A percentile compares a stretch with the other conserved stretches of the same genome.
Evolutionary conservation across 2,797 vertebrate genomes (phyloP).

Genomic region (Diglossa cyanea): DNA sequence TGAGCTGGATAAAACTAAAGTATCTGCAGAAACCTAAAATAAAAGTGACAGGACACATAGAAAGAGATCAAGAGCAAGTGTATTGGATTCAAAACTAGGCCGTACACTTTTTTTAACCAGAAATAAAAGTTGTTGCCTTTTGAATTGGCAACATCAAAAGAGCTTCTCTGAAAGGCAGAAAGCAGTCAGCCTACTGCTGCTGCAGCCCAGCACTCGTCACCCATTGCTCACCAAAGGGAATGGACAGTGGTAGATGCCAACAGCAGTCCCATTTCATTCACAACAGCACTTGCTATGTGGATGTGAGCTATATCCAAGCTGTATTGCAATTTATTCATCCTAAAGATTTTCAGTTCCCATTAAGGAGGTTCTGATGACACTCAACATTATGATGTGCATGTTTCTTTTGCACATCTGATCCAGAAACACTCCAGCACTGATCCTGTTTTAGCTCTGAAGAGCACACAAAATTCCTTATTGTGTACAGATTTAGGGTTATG

Average conservation of each 20-base stretch:
- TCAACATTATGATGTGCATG: not conserved
- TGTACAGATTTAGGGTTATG: not conserved
- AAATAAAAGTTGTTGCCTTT: not conserved
- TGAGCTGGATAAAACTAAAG: constrained; percentile 19
- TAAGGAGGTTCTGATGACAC: not conserved
- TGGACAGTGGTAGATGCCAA: not conserved
- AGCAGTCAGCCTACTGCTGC: not conserved
- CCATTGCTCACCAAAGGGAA: not conserved
- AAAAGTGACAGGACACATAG: not conserved
- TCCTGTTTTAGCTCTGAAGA: not conserved
- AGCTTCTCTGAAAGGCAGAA: not conserved
- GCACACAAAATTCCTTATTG: not conserved
- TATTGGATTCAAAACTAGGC: not conserved
- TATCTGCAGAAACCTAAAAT: constrained; percentile 5
- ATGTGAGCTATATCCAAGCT: not conserved
- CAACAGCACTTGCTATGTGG: not conserved
- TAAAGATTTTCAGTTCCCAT: not conserved
- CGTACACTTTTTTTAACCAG: not conserved
- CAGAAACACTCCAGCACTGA: not conserved
- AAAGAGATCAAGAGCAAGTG: not conserved
- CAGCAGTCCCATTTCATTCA: not conserved
- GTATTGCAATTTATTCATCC: not conserved
- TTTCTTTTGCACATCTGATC: not conserved
- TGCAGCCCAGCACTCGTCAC: not conserved
- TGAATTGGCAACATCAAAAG: constrained; percentile 19